Evolutionary conservation across 2,113 vertebrate genomes (phyloP).

Genomic region (Antennarius striatus): DNA sequence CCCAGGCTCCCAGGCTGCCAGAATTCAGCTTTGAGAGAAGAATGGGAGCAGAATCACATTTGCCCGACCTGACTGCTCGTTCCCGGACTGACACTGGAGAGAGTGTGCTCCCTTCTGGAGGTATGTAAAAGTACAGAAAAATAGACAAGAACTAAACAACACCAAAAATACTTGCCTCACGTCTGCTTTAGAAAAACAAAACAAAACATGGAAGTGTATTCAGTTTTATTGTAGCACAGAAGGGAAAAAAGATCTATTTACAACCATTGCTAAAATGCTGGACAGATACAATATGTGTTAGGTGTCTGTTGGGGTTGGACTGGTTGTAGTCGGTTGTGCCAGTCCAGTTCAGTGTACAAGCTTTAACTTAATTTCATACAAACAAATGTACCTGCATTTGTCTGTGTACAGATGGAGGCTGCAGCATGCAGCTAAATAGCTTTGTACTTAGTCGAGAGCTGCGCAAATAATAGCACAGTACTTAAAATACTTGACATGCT

Average conservation of each 20-base stretch:
- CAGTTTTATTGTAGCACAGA: background rate
- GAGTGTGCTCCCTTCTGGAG: slow-evolving; percentile 72
- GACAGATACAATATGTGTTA: background rate
- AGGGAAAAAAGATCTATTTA: background rate
- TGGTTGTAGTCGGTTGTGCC: too few relatives aligned
- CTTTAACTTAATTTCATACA: too few relatives aligned
- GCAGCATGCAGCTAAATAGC: too few relatives aligned
- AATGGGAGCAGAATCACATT: slow-evolving; percentile 65
- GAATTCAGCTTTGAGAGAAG: slow-evolving; percentile 91
- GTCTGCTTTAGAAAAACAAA: background rate
- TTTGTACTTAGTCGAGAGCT: too few relatives aligned
- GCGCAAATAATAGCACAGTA: too few relatives aligned
- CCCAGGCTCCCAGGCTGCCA: slow-evolving; percentile 91
- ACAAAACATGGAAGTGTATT: background rate
- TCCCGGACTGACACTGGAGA: slow-evolving; percentile 65
- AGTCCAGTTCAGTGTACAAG: too few relatives aligned
- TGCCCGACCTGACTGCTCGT: slow-evolving; percentile 55
- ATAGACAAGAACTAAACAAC: background rate
- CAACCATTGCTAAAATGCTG: background rate
- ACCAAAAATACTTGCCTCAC: background rate
- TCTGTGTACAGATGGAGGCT: too few relatives aligned
- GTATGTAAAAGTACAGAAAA: slow-evolving; percentile 45
- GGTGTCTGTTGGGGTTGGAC: background rate
- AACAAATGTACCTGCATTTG: too few relatives aligned
- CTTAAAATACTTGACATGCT: too few relatives aligned